phyloP scores from a whole-genome alignment of 2,888 invertebrate genomes.

The Brachyopa scutellaris region DNA sequence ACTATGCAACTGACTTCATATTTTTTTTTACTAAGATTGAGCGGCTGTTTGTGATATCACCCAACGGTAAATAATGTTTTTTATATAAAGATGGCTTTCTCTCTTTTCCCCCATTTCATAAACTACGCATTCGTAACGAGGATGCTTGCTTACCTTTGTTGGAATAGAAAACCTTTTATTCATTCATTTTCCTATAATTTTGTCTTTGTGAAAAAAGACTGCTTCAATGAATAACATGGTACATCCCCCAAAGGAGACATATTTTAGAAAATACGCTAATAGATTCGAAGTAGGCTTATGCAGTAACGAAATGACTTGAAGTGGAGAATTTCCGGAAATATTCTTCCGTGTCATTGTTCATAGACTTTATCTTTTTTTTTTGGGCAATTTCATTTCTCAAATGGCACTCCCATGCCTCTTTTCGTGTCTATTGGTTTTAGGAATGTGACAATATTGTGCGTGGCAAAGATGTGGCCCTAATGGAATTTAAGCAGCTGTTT shows the following conservation, averaged over 20 bases:
- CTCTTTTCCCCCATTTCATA: neutral
- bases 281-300: conserved; percentile 16
- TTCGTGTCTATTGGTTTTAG: neutral
- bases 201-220: neutral
- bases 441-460: neutral
- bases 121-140: neutral
- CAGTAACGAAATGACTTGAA: neutral
- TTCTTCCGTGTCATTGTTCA: neutral
- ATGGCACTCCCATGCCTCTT: neutral
- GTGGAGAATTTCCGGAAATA: neutral
- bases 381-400: neutral
- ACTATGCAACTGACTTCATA: too few species aligned
- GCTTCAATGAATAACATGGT: neutral
- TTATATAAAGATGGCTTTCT: neutral
- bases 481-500: too few species aligned
- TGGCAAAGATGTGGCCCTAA: too few species aligned
- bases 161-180: conserved; percentile 9
- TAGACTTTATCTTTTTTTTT: neutral
- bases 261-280: conserved; percentile 20
- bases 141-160: neutral
- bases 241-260: conserved; percentile 21
- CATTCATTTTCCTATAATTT: neutral
- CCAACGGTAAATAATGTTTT: too few species aligned
- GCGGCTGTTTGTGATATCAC: too few species aligned
- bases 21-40: too few species aligned